phyloP scores from a whole-genome alignment of 2,888 invertebrate species.

The Drosophila ezoana region DNA sequence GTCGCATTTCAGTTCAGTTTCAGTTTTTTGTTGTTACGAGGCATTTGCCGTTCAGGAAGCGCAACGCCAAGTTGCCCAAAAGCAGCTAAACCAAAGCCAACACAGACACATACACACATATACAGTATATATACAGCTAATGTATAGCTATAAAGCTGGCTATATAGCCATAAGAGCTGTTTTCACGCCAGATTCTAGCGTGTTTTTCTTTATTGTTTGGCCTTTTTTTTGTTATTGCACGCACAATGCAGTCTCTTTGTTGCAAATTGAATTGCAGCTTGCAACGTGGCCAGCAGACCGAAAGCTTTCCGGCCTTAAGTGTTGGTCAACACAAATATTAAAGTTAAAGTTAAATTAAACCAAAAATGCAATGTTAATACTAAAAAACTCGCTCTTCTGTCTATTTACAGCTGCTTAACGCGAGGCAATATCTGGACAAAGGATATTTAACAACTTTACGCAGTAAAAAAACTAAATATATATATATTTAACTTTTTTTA shows the following conservation, averaged over 20 bases:
- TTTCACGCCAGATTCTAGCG: not conserved
- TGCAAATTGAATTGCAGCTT: conserved; percentile 68
- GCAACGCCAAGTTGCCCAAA: conserved; percentile 66
- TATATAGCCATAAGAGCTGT: conserved; percentile 38
- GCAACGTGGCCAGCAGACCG: conserved; percentile 57
- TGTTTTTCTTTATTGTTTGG: conserved; percentile 25
- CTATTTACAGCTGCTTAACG: conserved; percentile 26
- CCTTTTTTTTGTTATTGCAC: conserved; percentile 41
- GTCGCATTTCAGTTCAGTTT: conserved; percentile 57
- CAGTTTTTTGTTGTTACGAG: conserved; percentile 70
- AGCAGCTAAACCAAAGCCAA: conserved; percentile 52
- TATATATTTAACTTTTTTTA: not conserved
- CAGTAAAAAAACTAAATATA: too few relatives aligned
- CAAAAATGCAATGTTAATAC: not conserved
- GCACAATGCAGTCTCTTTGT: conserved; percentile 65
- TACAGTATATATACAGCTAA: conserved; percentile 10
- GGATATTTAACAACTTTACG: too few relatives aligned
- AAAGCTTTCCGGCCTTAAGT: conserved; percentile 32
- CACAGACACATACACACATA: conserved; percentile 18
- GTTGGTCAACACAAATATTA: not conserved
- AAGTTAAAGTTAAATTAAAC: not conserved
- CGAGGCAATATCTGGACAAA: too few relatives aligned
- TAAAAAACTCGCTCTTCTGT: not conserved
- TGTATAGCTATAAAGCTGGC: conserved; percentile 10
- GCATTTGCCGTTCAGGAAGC: conserved; percentile 78